Percentiles rank a stretch among this genome's conserved stretches.
Conservation (phyloP, 2,113 vertebrate species). For the Scytalopus superciliaris region DNA sequence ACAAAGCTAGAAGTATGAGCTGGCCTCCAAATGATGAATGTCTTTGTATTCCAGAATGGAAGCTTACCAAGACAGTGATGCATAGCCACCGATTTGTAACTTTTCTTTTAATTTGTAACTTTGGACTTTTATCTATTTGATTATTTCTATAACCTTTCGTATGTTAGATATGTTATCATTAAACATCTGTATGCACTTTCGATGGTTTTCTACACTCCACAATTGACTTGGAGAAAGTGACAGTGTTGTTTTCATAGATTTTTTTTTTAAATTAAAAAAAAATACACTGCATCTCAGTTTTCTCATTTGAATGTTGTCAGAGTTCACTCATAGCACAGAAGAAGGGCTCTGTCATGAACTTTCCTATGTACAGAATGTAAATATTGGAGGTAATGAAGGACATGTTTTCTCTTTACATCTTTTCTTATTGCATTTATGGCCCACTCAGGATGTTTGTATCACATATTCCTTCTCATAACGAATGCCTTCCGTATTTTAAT, state of each 20-base stretch:
- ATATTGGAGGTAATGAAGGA: background rate
- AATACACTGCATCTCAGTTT: background rate
- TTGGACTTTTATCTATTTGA: background rate
- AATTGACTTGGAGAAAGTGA: background rate
- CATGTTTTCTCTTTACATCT: background rate
- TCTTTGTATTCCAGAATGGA: constrained; percentile 25
- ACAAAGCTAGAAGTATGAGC: constrained; percentile 35
- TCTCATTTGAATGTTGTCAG: background rate
- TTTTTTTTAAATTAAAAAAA: background rate
- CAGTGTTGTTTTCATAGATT: background rate
- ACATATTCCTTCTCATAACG: background rate
- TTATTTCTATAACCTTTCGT: background rate
- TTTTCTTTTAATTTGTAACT: constrained; percentile 24
- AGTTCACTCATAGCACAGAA: background rate
- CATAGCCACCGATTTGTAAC: constrained; percentile 32
- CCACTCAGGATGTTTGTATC: background rate
- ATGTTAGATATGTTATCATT: background rate
- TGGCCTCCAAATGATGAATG: constrained; percentile 19
- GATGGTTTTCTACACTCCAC: background rate
- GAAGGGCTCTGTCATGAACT: background rate
- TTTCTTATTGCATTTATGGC: background rate
- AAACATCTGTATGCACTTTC: background rate
- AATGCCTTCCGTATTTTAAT: background rate
- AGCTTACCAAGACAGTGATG: constrained; percentile 46
- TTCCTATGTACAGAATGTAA: background rate